phyloP scores from a whole-genome alignment of 1,140 invertebrate genomes.

The Drosophila micromelanica region DNA sequence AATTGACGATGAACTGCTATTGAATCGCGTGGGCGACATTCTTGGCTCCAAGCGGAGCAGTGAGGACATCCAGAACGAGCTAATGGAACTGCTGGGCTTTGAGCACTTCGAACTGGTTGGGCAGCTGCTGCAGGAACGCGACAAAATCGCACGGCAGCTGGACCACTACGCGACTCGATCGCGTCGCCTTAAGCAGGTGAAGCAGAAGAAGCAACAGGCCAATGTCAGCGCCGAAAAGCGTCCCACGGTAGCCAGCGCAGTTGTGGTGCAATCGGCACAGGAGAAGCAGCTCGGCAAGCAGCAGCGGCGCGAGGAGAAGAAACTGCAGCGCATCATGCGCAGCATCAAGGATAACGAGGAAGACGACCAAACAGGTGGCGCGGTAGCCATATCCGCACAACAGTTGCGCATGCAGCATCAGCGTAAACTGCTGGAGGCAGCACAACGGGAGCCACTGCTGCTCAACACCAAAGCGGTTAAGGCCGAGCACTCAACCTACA shows the following conservation, averaged over 20 bases:
- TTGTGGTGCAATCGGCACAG: slow-evolving; percentile 92
- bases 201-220: slow-evolving; percentile 47
- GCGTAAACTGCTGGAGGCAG: slow-evolving; percentile 83
- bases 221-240: slow-evolving; percentile 40
- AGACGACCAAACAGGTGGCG: slow-evolving; percentile 85
- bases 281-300: slow-evolving; percentile 93
- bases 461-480: slow-evolving; percentile 66
- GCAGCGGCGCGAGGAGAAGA: slow-evolving; percentile 95
- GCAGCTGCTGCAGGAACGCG: slow-evolving; percentile 90
- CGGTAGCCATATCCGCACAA: slow-evolving; percentile 77
- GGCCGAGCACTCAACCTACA: slow-evolving; percentile 39
- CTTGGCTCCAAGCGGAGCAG: slow-evolving; percentile 88
- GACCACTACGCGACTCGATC: slow-evolving; percentile 74
- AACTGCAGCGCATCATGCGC: slow-evolving; percentile 87
- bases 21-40: slow-evolving; percentile 86
- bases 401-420: slow-evolving; percentile 85
- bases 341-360: slow-evolving; percentile 85
- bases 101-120: slow-evolving; percentile 94
- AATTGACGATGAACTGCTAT: slow-evolving; percentile 87
- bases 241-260: slow-evolving; percentile 82
- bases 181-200: slow-evolving; percentile 65
- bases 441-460: slow-evolving; percentile 84
- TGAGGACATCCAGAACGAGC: slow-evolving; percentile 93
- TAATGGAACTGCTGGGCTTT: slow-evolving; percentile 94
- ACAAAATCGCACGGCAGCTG: slow-evolving; percentile 86